Conservation (phyloP, 2,888 invertebrate genomes). For the Drosophila glabriapex region DNA sequence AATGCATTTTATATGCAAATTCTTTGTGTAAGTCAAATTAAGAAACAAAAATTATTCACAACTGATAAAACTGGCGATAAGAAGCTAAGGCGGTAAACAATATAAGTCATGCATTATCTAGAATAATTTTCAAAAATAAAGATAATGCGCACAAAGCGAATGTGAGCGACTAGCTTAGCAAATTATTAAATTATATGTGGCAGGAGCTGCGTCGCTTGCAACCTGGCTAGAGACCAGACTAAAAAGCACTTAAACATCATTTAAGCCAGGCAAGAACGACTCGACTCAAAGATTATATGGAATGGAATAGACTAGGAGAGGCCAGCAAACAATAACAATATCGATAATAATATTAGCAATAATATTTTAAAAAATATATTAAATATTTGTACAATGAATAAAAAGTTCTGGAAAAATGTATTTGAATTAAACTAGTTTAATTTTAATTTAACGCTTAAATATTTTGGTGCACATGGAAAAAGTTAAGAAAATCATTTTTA, state of each 20-base stretch:
- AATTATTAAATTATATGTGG: background rate
- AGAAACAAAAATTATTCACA: background rate
- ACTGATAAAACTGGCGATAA: background rate
- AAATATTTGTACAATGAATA: background rate
- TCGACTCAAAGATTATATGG: no score
- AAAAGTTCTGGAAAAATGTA: background rate
- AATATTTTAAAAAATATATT: background rate
- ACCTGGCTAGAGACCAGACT: no score
- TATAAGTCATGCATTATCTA: background rate
- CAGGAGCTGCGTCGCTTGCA: background rate
- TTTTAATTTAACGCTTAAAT: background rate
- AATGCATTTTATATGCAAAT: background rate
- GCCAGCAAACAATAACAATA: background rate
- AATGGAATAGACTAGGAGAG: no score
- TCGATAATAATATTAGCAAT: background rate
- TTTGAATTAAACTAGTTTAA: no score
- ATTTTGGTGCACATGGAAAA: background rate
- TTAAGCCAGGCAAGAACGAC: no score
- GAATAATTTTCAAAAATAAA: background rate
- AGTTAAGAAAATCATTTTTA: background rate
- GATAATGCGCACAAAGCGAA: background rate
- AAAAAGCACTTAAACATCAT: no score
- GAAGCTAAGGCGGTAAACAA: background rate
- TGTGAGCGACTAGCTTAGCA: background rate
- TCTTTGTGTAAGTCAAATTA: background rate